These are phyloP conservation scores for Tanaodytes sp. DNA, from an alignment of 2,888 invertebrate species.

Conservation along the genomic window DNA sequence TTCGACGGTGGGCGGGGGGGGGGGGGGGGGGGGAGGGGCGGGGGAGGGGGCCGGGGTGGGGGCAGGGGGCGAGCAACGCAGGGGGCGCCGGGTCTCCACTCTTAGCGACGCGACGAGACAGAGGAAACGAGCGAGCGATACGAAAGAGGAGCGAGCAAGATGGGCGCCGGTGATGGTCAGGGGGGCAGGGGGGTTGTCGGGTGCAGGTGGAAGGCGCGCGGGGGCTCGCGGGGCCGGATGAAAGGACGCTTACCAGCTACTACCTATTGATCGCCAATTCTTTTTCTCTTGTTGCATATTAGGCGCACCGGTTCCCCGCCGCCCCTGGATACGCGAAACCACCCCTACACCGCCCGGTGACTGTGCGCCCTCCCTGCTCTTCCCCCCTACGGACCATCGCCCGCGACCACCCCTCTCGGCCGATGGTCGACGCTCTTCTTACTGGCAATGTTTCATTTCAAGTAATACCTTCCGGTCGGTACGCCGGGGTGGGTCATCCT, in stretches of 20 bases:
- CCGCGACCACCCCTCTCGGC: constrained; percentile 53
- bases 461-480: constrained; percentile 63
- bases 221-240: constrained; percentile 68
- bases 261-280: constrained; percentile 74
- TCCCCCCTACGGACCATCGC: constrained; percentile 21
- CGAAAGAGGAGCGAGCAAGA: constrained; percentile 39
- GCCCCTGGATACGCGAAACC: constrained; percentile 55
- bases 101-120: constrained; percentile 47
- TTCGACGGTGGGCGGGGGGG: too few species aligned
- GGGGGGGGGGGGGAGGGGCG: too few species aligned
- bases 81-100: constrained; percentile 56
- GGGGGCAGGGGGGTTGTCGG: constrained; percentile 33
- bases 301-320: constrained; percentile 64
- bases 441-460: constrained; percentile 68
- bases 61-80: constrained; percentile 61
- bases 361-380: constrained; percentile 43
- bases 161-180: constrained; percentile 29
- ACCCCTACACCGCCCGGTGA: constrained; percentile 60
- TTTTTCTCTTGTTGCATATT: constrained; percentile 74
- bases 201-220: constrained; percentile 64
- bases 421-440: constrained; percentile 65
- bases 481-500: constrained; percentile 61
- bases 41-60: too few species aligned
- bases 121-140: constrained; percentile 39
- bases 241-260: constrained; percentile 73